These are phyloP conservation scores for Tragelaphus buxtoni DNA, from an alignment of 2,113 vertebrate genomes.

Conservation along the genomic window DNA sequence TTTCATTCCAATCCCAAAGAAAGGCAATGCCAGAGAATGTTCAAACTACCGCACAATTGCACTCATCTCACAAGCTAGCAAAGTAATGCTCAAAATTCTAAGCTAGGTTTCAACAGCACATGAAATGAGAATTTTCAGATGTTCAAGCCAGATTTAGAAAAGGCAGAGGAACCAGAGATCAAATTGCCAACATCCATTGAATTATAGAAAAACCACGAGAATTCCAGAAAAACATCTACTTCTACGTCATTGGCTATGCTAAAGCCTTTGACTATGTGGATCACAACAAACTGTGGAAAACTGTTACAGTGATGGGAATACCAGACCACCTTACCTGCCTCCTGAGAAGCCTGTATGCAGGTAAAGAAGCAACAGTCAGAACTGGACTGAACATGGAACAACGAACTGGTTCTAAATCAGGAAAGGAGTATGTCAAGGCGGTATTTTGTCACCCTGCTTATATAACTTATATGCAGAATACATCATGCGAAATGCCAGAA, in stretches of 20 bases:
- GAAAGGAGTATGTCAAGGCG: neutral
- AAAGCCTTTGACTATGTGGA: neutral
- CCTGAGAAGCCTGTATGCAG: neutral
- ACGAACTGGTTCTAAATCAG: neutral
- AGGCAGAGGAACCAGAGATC: neutral
- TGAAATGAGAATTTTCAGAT: neutral
- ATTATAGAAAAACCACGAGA: neutral
- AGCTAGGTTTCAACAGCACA: neutral
- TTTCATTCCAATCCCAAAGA: neutral
- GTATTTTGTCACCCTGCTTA: neutral
- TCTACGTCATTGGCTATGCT: neutral
- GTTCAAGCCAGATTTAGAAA: neutral
- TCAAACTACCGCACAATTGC: neutral
- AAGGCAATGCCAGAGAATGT: neutral
- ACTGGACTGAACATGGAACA: neutral
- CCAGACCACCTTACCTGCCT: neutral
- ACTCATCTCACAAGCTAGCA: neutral
- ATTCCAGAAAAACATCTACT: neutral
- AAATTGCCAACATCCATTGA: neutral
- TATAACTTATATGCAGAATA: neutral
- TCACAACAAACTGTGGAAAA: neutral
- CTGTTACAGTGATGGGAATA: neutral
- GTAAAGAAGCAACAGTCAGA: neutral
- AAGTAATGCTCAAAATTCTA: neutral
- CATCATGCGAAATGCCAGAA: neutral